Conservation (phyloP, 1,140 invertebrate species). For the Orchestia grillus region DNA sequence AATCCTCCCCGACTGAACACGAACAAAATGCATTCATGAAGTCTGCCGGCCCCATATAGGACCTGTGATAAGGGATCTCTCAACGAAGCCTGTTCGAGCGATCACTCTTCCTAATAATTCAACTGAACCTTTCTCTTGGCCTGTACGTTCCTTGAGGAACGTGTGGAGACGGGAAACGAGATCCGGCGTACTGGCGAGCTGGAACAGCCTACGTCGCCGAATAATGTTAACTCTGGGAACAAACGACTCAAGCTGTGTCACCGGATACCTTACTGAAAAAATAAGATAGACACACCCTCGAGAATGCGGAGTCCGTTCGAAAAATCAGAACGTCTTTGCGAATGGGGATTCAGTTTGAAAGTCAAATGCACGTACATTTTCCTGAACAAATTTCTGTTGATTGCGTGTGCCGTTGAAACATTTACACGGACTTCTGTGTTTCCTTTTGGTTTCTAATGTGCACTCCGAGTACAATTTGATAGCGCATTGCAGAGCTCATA, state of each 20-base stretch:
- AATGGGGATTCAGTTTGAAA: not conserved
- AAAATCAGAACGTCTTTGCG: not conserved
- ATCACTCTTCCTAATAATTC: constrained; percentile 30
- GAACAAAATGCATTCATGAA: not conserved
- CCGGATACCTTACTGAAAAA: too few species aligned
- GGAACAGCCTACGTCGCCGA: not conserved
- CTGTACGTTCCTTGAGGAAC: not conserved
- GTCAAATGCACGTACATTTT: not conserved
- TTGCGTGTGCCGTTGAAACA: not conserved
- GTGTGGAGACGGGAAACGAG: not conserved
- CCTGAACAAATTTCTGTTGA: not conserved
- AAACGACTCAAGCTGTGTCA: not conserved
- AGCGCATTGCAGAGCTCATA: not conserved
- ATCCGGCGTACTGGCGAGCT: not conserved
- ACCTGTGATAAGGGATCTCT: constrained; percentile 32
- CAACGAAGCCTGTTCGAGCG: not conserved
- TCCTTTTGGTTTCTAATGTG: not conserved
- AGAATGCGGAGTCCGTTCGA: not conserved
- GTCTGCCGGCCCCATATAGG: constrained; percentile 12
- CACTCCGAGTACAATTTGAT: not conserved
- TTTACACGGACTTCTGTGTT: not conserved
- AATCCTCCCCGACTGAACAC: not conserved
- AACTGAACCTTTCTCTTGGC: constrained; percentile 13
- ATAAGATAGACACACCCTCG: too few species aligned
- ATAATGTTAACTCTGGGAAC: not conserved